Base-by-base conservation (phyloP, 2,113 vertebrate genomes). In the Motacilla alba region DNA sequence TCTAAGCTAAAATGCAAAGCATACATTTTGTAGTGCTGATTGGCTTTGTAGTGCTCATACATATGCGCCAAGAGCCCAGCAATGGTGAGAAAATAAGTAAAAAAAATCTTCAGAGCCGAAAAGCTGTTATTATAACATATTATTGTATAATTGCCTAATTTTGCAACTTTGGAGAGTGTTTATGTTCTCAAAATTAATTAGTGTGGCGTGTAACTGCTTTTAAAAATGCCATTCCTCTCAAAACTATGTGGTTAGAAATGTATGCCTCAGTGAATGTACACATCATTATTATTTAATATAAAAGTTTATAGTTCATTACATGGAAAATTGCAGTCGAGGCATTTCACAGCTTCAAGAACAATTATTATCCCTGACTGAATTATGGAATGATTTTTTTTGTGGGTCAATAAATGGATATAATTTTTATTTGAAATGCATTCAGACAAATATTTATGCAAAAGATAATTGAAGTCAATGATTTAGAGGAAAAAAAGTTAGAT, bases 171-270 rank as follows among this genome's bases (percentile, higher is more conserved):
- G 82, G 78, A 93, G 52, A 60, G 60, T 83, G 90, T 94, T 97
- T 96, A 94, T 94, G 74, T 95, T 96, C 94, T 95, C 89, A 81
- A 24, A 94, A 96, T 96, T 90, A 95, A 97, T 96, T 94, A 95
- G 55, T 39, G 72, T 62, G 69, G 90, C 84, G 81, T 67, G 76
- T 90, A 95, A 91, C 78, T 83, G 72, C 78, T 95, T 96, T 97
- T 84, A 77, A 90, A 93, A 83, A 74, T 30, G 58, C 91, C 59
- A 84, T 74, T 97, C 62, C 59, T 94, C 67, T 93, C 52, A 87
- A 86, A 96, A 93, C 52, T 68, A 2, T 93, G 93, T 53, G 88
- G 94, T 94, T 95, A 93, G 67, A 73, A 73, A 85, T 87, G 53
- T 67, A 83, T 83, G 91, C 70, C 35, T 93, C 24, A 69, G 53